Conservation (phyloP, 2,797 vertebrate genomes). For the Morelia viridis region DNA sequence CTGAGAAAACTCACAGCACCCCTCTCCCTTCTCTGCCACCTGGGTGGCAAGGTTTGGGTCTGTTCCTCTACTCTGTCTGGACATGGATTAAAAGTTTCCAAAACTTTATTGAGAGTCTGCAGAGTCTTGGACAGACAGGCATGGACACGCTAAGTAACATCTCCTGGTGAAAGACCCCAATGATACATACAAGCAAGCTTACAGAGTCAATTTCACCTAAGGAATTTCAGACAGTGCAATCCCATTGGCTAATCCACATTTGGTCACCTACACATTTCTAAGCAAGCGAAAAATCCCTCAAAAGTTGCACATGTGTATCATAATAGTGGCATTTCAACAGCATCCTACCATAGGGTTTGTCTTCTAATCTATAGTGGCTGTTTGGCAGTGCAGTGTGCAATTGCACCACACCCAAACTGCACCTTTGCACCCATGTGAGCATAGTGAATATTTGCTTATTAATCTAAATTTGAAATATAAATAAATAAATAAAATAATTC, state of each 20-base stretch:
- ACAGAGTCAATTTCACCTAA: not conserved
- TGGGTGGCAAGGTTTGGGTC: not conserved
- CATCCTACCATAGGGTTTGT: not conserved
- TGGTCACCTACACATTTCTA: not conserved
- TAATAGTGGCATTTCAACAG: not conserved
- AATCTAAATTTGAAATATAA: not conserved
- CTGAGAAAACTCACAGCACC: not conserved
- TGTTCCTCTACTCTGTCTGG: not conserved
- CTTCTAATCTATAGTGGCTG: not conserved
- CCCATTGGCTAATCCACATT: not conserved
- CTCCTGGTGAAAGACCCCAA: not conserved
- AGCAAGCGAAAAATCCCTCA: not conserved
- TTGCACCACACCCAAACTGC: not conserved
- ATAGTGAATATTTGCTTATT: not conserved
- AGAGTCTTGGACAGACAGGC: not conserved
- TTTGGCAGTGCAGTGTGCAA: not conserved
- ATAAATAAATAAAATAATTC: not conserved
- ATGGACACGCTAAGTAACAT: not conserved
- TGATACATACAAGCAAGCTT: not conserved
- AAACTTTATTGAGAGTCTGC: not conserved
- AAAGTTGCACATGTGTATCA: not conserved
- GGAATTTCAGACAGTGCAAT: not conserved
- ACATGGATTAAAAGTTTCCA: not conserved
- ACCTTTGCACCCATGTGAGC: not conserved
- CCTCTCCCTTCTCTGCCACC: not conserved